Evolutionary conservation across 2,113 vertebrate species (phyloP), one percentile per base, ranked within the genome.

Genomic region (Apodemus sylvaticus): DNA sequence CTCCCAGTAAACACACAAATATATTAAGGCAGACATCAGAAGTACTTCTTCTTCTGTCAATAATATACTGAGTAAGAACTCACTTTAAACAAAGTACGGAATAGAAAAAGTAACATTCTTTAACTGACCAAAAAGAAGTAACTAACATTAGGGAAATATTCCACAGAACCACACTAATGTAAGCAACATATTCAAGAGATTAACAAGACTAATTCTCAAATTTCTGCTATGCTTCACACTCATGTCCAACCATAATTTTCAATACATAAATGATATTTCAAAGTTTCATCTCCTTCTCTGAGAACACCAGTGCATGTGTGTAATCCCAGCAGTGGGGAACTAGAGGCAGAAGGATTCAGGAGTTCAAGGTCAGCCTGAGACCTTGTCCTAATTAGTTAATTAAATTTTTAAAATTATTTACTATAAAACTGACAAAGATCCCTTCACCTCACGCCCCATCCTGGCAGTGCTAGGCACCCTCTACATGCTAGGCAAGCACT

Each of bases 141-240:
- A 78, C 36, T n/a, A n/a, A n/a, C n/a, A 93, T 48, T 70, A 36
- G 5, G 24, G 16, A 77, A 92, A 86, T 36, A 91, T 2, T 68
- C 29, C 34, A 91, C 31, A 89, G 36, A 93, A 7, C 29, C 53
- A 89, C 1, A 91, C 1, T n/a, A 19, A 87, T 26, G 94, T 87
- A 89, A 88, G 73, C 51, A 89, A 92, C 92, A 94, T 83, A 92
- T 16, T 29, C 85, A 78, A 95, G 12, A 86, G 9, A 87, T 66
- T 81, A 94, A 73, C 14, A 86, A 91, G 29, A 29, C 17, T 71
- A 16, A 79, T 91, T 94, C 62, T 91, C 64, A 94, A 94, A 86
- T 91, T 81, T 89, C 48, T 95, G 55, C 53, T 76, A 60, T 34
- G 51, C 48, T 36, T 91, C 53, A 45, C 64, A 77, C 68, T 36